Evolutionary conservation across 1,140 invertebrate genomes (phyloP).

Genomic region (Araneus ventricosus): DNA sequence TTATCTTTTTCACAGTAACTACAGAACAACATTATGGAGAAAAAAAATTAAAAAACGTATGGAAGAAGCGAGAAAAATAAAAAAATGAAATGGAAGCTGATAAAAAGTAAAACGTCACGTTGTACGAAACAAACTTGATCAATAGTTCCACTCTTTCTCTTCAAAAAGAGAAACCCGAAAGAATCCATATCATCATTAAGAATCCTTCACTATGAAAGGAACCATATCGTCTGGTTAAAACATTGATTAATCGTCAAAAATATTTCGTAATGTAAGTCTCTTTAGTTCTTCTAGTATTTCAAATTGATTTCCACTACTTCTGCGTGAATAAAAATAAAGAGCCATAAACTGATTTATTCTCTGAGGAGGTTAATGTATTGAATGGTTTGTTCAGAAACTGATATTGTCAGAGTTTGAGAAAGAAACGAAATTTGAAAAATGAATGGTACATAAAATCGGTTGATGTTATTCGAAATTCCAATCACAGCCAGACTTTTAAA

Average conservation of each 20-base stretch:
- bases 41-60: no score
- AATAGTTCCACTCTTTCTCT: neutral
- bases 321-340: neutral
- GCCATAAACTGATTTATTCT: neutral
- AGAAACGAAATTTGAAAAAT: no score
- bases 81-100: neutral
- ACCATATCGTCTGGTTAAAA: constrained; percentile 39
- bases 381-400: neutral
- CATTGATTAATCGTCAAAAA: constrained; percentile 22
- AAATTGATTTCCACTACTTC: constrained; percentile 28
- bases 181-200: constrained; percentile 27
- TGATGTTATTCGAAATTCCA: no score
- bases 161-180: neutral
- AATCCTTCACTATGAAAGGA: neutral
- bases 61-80: neutral
- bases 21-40: no score
- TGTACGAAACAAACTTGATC: neutral
- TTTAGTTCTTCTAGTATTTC: constrained; percentile 30
- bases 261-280: constrained; percentile 41
- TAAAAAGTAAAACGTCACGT: neutral
- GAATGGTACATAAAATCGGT: no score
- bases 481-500: no score
- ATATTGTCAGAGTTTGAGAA: neutral
- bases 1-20: no score
- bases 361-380: neutral